Percentiles rank a stretch among this genome's conserved stretches.
Evolutionary conservation across 2,797 vertebrate species (phyloP).

Genomic region (Orestias chungarensis): DNA sequence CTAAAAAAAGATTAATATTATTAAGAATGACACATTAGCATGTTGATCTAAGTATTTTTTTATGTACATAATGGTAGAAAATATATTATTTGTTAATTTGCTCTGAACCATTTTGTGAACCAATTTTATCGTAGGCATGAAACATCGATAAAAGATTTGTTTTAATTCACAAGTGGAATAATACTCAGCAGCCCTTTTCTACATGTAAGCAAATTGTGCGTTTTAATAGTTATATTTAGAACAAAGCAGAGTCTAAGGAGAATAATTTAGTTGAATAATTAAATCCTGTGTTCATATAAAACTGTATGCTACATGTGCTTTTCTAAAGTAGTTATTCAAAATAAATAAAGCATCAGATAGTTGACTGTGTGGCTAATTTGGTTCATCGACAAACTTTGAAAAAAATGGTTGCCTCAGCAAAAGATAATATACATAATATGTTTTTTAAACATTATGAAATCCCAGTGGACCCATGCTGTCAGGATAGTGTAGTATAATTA

Average conservation of each 20-base stretch:
- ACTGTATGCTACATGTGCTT: not conserved
- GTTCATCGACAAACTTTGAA: not conserved
- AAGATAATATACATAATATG: not conserved
- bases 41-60: not conserved
- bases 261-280: too few species aligned
- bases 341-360: not conserved
- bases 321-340: not conserved
- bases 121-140: not conserved
- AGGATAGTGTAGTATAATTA: constrained; percentile 8
- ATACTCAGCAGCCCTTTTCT: too few species aligned
- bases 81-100: not conserved
- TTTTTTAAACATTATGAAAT: not conserved
- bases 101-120: not conserved
- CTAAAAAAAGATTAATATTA: not conserved
- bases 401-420: not conserved
- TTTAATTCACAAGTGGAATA: not conserved
- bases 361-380: not conserved
- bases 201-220: too few species aligned
- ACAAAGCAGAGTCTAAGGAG: not conserved
- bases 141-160: not conserved
- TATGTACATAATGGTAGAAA: not conserved
- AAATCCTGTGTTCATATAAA: too few species aligned
- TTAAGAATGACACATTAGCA: not conserved
- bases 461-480: not conserved
- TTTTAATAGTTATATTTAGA: not conserved